These are phyloP conservation scores for Bombus vancouverensis DNA, from an alignment of 1,140 invertebrate genomes.

Conservation along the genomic window DNA sequence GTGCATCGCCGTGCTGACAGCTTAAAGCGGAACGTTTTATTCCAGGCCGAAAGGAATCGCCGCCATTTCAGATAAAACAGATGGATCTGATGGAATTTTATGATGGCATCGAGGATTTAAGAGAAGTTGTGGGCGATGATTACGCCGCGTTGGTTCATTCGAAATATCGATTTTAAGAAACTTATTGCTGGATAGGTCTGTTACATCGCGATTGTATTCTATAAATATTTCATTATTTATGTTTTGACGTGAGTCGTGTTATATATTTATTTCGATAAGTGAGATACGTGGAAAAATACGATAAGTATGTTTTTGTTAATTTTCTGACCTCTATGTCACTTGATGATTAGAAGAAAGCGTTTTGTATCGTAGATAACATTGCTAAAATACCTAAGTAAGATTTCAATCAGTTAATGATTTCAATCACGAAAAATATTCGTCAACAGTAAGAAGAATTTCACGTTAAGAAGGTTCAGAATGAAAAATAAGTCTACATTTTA, in stretches of 20 bases:
- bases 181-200: background rate
- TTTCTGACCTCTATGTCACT: background rate
- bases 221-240: background rate
- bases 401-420: background rate
- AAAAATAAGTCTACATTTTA: background rate
- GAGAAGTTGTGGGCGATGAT: background rate
- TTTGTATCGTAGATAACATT: too few relatives aligned
- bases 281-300: background rate
- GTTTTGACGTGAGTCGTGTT: background rate
- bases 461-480: background rate
- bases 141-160: background rate
- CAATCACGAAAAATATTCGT: background rate
- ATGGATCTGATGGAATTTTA: background rate
- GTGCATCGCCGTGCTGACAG: constrained; percentile 12
- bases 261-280: background rate
- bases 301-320: background rate
- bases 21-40: constrained; percentile 62
- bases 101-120: background rate
- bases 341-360: background rate
- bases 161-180: background rate
- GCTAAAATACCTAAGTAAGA: background rate
- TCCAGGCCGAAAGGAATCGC: background rate
- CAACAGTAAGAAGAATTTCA: background rate
- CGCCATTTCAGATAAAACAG: background rate
- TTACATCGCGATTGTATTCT: background rate